Percentiles rank a stretch among this genome's conserved stretches.
Conservation (phyloP, 2,797 vertebrate genomes). For the Potorous gilbertii region DNA sequence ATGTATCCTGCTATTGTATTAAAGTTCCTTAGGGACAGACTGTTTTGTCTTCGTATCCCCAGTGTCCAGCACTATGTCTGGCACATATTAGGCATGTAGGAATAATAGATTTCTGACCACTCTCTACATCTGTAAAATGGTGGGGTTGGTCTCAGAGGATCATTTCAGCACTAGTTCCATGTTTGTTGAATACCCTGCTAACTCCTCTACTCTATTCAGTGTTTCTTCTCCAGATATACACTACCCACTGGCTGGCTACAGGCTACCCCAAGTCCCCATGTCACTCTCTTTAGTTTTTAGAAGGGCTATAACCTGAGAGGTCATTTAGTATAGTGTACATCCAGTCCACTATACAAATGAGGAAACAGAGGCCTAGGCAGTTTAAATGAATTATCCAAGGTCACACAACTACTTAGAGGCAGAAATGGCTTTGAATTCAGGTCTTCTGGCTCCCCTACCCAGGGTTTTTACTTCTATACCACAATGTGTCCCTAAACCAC, state of each 20-base stretch:
- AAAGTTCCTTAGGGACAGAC: neutral
- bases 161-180: neutral
- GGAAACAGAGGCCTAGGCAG: slow-evolving; percentile 39
- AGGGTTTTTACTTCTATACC: neutral
- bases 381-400: neutral
- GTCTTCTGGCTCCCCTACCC: neutral
- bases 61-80: neutral
- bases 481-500: neutral
- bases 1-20: neutral
- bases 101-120: neutral
- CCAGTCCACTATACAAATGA: slow-evolving; percentile 15
- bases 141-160: neutral
- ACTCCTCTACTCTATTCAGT: neutral
- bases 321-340: no score
- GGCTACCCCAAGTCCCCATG: no score
- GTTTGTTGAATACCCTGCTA: neutral
- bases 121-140: neutral
- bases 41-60: neutral
- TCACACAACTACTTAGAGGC: slow-evolving; percentile 8
- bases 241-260: no score
- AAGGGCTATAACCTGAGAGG: neutral
- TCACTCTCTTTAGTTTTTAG: neutral
- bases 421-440: slow-evolving; percentile 3
- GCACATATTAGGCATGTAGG: no score
- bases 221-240: no score